phyloP scores from a whole-genome alignment of 1,140 invertebrate genomes.

The Vanessa tameamea region DNA sequence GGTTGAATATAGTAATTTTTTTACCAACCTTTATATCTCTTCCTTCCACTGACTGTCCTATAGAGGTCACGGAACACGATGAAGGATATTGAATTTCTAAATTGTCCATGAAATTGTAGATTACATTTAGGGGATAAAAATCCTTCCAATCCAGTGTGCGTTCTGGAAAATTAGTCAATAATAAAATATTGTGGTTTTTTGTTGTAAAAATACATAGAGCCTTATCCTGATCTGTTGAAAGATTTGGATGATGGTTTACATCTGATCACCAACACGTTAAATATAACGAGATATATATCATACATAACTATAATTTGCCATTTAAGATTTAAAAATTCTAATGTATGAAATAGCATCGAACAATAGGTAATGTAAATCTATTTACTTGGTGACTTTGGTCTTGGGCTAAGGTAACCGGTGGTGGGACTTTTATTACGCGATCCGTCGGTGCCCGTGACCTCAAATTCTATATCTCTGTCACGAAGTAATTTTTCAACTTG shows the following conservation, averaged over 20 bases:
- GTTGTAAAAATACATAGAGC: no score
- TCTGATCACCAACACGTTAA: no score
- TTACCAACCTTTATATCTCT: conserved; percentile 64
- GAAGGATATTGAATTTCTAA: conserved; percentile 63
- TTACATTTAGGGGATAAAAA: conserved; percentile 58
- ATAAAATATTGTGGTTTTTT: background rate
- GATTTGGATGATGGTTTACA: no score
- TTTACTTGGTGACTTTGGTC: conserved; percentile 49
- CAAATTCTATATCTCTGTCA: conserved; percentile 58
- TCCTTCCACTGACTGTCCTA: conserved; percentile 65
- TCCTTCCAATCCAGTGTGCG: conserved; percentile 63
- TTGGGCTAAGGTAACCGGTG: conserved; percentile 11
- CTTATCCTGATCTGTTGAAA: no score
- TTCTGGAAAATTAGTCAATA: conserved; percentile 49
- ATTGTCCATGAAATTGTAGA: conserved; percentile 60
- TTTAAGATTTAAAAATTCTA: no score
- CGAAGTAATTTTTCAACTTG: conserved; percentile 60
- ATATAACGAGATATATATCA: no score
- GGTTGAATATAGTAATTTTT: background rate
- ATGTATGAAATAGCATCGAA: background rate
- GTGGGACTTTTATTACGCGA: conserved; percentile 32
- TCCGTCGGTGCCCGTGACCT: conserved; percentile 47
- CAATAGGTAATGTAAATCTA: background rate
- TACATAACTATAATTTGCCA: no score
- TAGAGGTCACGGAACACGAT: conserved; percentile 61